Percentiles rank a stretch among this genome's conserved stretches.
Evolutionary conservation across 2,797 vertebrate genomes (phyloP).

Genomic region (Mus spretus): DNA sequence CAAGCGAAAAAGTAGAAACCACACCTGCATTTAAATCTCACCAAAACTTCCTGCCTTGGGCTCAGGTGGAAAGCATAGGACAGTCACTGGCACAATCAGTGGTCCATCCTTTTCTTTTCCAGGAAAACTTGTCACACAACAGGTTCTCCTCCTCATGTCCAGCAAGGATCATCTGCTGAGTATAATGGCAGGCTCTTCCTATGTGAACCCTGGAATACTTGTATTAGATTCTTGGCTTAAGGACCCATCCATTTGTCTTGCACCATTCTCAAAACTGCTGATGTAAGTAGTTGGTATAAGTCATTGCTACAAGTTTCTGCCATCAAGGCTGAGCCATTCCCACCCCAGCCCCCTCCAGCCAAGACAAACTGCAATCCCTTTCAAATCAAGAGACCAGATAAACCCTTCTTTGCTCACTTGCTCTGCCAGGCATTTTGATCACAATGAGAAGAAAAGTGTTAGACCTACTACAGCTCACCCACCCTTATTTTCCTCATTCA

Average conservation of each 20-base stretch:
- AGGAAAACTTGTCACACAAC: neutral
- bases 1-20: constrained; percentile 39
- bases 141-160: constrained; percentile 1
- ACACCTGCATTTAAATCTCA: neutral
- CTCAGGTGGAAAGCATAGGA: constrained; percentile 3
- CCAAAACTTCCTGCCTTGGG: neutral
- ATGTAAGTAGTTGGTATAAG: neutral
- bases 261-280: constrained; percentile 12
- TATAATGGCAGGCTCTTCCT: neutral
- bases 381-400: neutral
- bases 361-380: neutral
- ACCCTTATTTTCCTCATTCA: neutral
- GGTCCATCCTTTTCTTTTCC: neutral
- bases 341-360: neutral
- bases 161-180: neutral
- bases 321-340: neutral
- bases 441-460: neutral
- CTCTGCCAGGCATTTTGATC: neutral
- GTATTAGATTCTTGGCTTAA: constrained; percentile 19
- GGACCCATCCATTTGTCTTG: neutral
- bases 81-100: neutral
- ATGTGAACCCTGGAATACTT: constrained; percentile 5
- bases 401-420: neutral
- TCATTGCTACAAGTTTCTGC: neutral
- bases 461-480: neutral